Evolutionary conservation across 2,888 invertebrate species (phyloP).

Genomic region (Oscheius sp.): DNA sequence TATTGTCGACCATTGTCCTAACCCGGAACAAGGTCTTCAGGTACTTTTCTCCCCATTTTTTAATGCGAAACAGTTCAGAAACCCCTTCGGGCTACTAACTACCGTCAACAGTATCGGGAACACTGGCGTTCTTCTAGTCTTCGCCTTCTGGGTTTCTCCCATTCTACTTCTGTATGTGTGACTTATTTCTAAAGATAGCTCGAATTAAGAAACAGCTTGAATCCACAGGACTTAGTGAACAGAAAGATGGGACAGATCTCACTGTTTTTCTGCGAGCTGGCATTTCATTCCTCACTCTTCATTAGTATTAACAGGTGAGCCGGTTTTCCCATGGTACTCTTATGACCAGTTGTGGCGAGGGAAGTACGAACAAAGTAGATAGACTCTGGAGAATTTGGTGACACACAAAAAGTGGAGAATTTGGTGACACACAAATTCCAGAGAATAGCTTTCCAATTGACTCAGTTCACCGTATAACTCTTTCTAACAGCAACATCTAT

Average conservation of each 20-base stretch:
- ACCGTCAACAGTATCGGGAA: not conserved
- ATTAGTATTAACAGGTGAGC: conserved; percentile 14
- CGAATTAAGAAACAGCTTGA: not conserved
- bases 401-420: too few species aligned
- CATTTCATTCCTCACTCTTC: conserved; percentile 6
- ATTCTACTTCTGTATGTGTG: not conserved
- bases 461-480: too few species aligned
- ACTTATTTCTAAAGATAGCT: not conserved
- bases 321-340: too few species aligned
- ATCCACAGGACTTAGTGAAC: not conserved
- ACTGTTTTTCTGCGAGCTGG: conserved; percentile 3
- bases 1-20: not conserved
- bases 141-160: not conserved
- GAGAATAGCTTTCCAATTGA: too few species aligned
- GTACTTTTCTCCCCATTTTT: not conserved
- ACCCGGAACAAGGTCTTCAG: not conserved
- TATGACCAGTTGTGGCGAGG: too few species aligned
- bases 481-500: too few species aligned
- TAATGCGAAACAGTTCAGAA: not conserved
- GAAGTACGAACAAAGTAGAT: too few species aligned
- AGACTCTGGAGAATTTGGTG: too few species aligned
- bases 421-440: too few species aligned
- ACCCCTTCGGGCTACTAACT: not conserved
- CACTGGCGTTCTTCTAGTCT: conserved; percentile 5
- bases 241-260: not conserved